Evolutionary conservation across 35 echinoderm and acorn worm species (phyloP), one percentile per base, ranked within the genome.

Genomic region (Ophiothrix spiculata): DNA sequence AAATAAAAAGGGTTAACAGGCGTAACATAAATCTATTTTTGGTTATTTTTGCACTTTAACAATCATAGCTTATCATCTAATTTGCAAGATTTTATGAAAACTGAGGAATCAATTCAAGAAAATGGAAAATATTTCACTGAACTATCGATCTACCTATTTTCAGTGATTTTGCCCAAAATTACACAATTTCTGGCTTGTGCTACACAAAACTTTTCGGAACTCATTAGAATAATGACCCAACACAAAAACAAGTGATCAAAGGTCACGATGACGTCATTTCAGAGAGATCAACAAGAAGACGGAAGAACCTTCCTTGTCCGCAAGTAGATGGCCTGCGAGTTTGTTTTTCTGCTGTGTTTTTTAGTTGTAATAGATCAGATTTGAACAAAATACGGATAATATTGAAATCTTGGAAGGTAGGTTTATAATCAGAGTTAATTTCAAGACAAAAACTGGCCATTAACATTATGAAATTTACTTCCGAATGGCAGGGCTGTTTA

Each of bases 211-310:
- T n/a, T n/a, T n/a, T n/a, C n/a, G n/a, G n/a, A n/a, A n/a, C n/a
- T n/a, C n/a, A n/a, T n/a, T n/a, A n/a, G n/a, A n/a, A n/a, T n/a
- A n/a, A 69, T 69, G 60, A 69, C 60, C 60, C 3, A 28, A 12
- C 60, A 69, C 23, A 25, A 69, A 69, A 15, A n/a, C 60, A 69
- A 15, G 60, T 69, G 60, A 69, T 69, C 42, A 69, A 69, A 69
- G 60, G 60, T 69, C 60, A 69, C 60, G 25, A 25, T 69, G 60
- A 69, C 60, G 60, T 69, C 60, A 69, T 28, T 69, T n/a, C 60
- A 69, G 60, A n/a, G 60, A 69, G 60, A 69, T 69, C 60, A 69
- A 69, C 60, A 69, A 69, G 60, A 69, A 69, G 60, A 69, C 60
- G 60, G 60, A 69, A 69, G 60, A 69, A 69, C 60, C 60, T 69